Percentiles rank a stretch among this genome's conserved stretches.
These are phyloP conservation scores for Tanypteryx hageni DNA, from an alignment of 2,888 invertebrate genomes.

Conservation along the genomic window DNA sequence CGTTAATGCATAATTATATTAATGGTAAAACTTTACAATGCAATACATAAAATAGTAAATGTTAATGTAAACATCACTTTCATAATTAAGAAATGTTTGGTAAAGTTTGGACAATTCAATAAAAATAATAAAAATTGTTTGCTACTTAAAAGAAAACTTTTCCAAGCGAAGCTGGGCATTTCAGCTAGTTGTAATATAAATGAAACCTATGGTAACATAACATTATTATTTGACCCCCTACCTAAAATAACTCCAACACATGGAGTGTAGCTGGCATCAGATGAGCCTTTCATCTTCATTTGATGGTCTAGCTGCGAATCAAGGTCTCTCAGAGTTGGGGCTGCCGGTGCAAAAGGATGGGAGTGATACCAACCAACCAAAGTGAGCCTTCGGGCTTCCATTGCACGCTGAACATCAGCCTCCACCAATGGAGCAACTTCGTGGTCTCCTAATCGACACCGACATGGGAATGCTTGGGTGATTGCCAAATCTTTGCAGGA, in stretches of 20 bases:
- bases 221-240: slow-evolving; percentile 76
- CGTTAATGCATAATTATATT: no score
- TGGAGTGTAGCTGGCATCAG: slow-evolving; percentile 94
- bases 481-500: slow-evolving; percentile 86
- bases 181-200: neutral
- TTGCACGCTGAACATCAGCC: slow-evolving; percentile 87
- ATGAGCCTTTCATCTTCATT: slow-evolving; percentile 94
- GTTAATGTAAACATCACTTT: no score
- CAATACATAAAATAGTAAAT: no score
- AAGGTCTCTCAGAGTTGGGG: slow-evolving; percentile 91
- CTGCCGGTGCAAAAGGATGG: slow-evolving; percentile 91
- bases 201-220: neutral
- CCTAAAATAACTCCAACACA: slow-evolving; percentile 95
- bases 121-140: no score
- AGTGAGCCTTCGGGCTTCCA: slow-evolving; percentile 88
- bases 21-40: no score
- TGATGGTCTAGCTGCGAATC: slow-evolving; percentile 96
- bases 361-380: slow-evolving; percentile 98
- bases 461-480: slow-evolving; percentile 92
- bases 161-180: neutral
- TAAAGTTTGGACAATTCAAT: no score
- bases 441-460: slow-evolving; percentile 87
- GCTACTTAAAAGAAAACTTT: no score
- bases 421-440: slow-evolving; percentile 87
- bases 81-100: no score